Base-by-base conservation (phyloP, 1,140 invertebrate species). In the Fopius arisanus region DNA sequence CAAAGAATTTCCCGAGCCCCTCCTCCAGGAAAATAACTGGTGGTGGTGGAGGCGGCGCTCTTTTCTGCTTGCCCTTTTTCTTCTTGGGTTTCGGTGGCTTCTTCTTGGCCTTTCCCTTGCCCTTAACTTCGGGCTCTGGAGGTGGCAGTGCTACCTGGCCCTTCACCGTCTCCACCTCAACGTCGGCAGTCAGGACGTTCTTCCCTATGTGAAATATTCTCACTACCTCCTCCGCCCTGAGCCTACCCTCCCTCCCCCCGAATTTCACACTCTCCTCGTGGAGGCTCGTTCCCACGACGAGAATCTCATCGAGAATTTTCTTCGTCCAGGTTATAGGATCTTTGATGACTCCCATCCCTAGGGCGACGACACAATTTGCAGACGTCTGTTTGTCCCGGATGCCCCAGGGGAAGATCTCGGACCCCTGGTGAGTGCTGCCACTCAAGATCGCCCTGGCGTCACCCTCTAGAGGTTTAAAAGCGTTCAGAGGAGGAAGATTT, bases 301-400 rank as follows among this genome's bases (percentile, higher is more conserved):
- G 67, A 16, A 87, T 83, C 73, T 87, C 84, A 37, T 87, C 85
- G 54, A 87, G 67, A 0, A 78, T 84, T n/a, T 79, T 84, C 43
- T 76, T 86, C 0, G 84, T 87, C 86, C 86, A 87, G 0, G 81
- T 86, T 3, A 77, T 67, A 0, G 86, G 81, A 26, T 77, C 82
- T 70, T 87, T 87, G 2, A 87, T 72, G 1, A 86, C 43, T 0
- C 83, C 79, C 84, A 87, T 85, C 0, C 73, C 83, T 0, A 87
- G 74, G 0, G 81, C 78, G 0, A 84, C 80, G 0, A 86, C 66
- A 66, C 86, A 87, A 65, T 83, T 83, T 0, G 85, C 78, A 0
- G 84, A 81, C 0, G 76, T 81, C 33, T 84, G 83, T n/a, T 73
- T 78, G 2, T 78, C 80, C 4, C 83, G 72, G 5, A 85, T 67